Evolutionary conservation across 2,888 invertebrate genomes (phyloP), one percentile per base, ranked within the genome.

Genomic region (Dryobotodes eremita): DNA sequence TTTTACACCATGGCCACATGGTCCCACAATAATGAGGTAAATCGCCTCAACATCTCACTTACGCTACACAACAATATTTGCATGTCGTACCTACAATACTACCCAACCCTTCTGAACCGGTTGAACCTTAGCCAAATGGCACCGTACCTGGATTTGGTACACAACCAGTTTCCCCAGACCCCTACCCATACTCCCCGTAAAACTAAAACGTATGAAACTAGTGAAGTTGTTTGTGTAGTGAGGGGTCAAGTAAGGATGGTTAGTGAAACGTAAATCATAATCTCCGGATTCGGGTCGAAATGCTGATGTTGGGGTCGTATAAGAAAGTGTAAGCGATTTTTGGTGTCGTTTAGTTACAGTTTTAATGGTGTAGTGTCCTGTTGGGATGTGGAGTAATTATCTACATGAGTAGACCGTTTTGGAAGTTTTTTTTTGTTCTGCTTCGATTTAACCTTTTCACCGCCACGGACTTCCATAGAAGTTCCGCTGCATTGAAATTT

Each of bases 91-190:
- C 79, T 84, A 82, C 88, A 80, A 82, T 80, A 70, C 79, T 78
- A 71, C 62, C 78, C 71, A 86, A 90, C 90, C 90, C 89, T 89
- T 88, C 80, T 65, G 82, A 85, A 79, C 91, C 82, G 89, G 89
- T 91, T 91, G 91, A 93, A 92, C 92, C 93, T 92, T 91, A 88
- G 92, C 93, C 93, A 94, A 94, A 94, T 93, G 93, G 93, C 93
- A 89, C 91, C 86, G 89, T 91, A 92, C 93, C 93, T 92, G 93
- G 93, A 92, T 92, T 91, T 91, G 75, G 79, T 66, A 84, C 77
- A 66, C 59, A 57, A 86, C 92, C 91, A 91, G 71, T 86, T 85
- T 83, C 87, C 70, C 77, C 78, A 84, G 92, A 91, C 84, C 89
- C 71, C 79, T 77, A 77, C 66, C 76, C 81, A 70, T 64, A 46